Evolutionary conservation across 2,113 vertebrate species (phyloP).

Genomic region (Xyliphius kryptos): DNA sequence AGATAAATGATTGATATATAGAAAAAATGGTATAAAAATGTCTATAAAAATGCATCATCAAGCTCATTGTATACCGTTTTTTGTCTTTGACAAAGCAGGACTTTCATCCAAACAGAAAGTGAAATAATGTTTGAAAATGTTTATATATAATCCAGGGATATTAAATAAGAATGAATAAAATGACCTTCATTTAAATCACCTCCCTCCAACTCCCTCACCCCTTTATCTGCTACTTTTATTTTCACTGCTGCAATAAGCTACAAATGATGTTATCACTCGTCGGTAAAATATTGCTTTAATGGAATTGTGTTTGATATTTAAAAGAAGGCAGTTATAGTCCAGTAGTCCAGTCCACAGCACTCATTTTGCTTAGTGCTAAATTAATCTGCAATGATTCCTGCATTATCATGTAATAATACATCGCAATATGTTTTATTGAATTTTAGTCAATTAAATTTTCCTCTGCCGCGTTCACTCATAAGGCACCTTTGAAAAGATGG

Average conservation of each 20-base stretch:
- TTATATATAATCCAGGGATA: no score
- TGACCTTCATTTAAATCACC: conserved; percentile 3
- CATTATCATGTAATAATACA: conserved; percentile 79
- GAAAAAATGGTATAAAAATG: no score
- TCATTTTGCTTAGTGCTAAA: conserved; percentile 55
- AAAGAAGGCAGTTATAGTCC: conserved; percentile 73
- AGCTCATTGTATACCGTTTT: no score
- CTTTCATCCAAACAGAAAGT: no score
- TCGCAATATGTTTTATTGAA: conserved; percentile 77
- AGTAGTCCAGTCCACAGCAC: conserved; percentile 65
- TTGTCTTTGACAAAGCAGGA: no score
- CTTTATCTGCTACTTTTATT: no score
- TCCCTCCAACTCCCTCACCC: neutral
- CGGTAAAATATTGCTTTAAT: conserved; percentile 81
- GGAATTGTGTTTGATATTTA: conserved; percentile 83
- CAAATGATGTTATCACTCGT: conserved; percentile 71
- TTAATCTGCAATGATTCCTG: conserved; percentile 77
- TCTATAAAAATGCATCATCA: no score
- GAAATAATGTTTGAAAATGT: no score
- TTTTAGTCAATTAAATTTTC: conserved; percentile 69
- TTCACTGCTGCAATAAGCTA: conserved; percentile 73
- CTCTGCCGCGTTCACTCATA: conserved; percentile 59
- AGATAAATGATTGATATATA: no score
- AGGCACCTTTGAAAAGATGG: conserved; percentile 54
- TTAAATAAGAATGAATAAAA: no score